Evolutionary conservation across 2,797 vertebrate genomes (phyloP).

Genomic region (Oceanodroma leucorhoa): DNA sequence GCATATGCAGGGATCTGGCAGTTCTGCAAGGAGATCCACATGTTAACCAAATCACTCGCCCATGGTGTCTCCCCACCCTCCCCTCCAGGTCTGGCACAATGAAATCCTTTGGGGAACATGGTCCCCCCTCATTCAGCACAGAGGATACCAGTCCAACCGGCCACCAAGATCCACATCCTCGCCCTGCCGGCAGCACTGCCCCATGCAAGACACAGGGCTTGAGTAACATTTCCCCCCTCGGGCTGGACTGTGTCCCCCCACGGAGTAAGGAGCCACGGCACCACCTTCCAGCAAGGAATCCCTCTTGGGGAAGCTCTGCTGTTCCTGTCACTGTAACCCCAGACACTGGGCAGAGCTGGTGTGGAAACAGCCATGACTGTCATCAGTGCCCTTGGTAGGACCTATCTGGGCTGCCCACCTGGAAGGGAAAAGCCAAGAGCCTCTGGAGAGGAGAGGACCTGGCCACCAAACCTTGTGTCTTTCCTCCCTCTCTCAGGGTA

Average conservation of each 20-base stretch:
- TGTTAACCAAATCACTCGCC: not conserved
- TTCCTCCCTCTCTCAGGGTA: not conserved
- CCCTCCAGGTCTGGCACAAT: not conserved
- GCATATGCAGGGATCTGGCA: accelerated
- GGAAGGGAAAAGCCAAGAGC: not conserved
- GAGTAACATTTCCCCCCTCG: not conserved
- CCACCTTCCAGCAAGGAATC: not conserved
- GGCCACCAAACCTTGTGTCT: not conserved
- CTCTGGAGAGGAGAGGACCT: not conserved
- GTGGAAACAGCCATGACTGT: not conserved
- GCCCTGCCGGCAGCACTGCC: not conserved
- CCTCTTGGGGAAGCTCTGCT: not conserved
- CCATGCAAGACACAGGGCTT: not conserved
- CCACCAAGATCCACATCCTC: not conserved
- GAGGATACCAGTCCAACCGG: not conserved
- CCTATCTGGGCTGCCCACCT: not conserved
- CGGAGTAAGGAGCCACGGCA: accelerated
- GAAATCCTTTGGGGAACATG: not conserved
- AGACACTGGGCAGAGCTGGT: not conserved
- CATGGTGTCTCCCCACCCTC: not conserved
- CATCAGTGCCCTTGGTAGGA: not conserved
- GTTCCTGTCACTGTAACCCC: not conserved
- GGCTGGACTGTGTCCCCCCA: not conserved
- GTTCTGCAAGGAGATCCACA: not conserved
- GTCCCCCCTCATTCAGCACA: not conserved